Conservation (phyloP, 2,113 vertebrate species). For the Brachyistius frenatus region DNA sequence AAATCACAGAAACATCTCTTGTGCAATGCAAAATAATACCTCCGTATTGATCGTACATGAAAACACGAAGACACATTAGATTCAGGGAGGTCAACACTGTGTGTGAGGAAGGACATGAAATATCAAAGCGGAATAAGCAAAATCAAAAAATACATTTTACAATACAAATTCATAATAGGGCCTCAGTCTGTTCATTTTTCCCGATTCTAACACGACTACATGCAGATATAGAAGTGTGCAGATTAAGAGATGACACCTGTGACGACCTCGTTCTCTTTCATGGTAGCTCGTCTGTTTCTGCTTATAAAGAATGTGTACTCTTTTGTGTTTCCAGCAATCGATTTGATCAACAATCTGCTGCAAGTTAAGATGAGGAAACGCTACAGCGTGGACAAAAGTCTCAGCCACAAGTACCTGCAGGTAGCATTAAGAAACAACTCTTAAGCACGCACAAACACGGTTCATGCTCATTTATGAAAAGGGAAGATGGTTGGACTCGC, state of each 20-base stretch:
- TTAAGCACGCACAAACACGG: neutral
- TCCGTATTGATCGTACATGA: no score
- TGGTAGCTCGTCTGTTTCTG: no score
- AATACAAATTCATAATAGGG: neutral
- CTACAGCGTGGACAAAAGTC: constrained; percentile 94
- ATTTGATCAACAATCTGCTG: constrained; percentile 94
- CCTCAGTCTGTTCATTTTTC: neutral
- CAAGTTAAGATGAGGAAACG: constrained; percentile 97
- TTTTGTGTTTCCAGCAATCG: constrained; percentile 84
- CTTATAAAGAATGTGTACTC: neutral
- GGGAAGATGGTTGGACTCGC: neutral
- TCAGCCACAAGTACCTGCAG: constrained; percentile 93
- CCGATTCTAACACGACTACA: neutral
- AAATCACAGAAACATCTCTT: no score
- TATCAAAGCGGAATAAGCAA: no score
- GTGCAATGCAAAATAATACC: no score
- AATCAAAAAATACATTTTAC: no score
- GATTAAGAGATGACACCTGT: neutral
- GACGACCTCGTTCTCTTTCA: no score
- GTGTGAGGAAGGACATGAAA: no score
- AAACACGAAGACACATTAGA: no score
- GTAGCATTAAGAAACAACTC: constrained; percentile 66
- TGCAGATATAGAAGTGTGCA: neutral
- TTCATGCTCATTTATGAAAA: neutral
- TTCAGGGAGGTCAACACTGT: no score